Evolutionary conservation across 2,797 vertebrate genomes (phyloP).

Genomic region (Muscicapa comitata): DNA sequence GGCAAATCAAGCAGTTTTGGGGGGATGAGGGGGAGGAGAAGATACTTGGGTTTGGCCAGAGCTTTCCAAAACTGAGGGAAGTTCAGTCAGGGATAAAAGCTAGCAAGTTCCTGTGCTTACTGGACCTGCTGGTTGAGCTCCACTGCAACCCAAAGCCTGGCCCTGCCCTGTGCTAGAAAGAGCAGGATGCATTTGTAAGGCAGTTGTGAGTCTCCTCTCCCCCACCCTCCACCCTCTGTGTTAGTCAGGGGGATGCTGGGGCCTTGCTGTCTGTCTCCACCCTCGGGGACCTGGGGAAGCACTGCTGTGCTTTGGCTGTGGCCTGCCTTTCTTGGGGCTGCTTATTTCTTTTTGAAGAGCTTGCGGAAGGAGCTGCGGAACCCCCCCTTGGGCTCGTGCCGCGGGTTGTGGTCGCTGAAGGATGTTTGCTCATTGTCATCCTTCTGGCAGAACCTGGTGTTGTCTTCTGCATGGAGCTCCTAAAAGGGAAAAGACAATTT

Average conservation of each 20-base stretch:
- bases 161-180: constrained; percentile 31
- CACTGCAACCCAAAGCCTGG: background rate
- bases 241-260: constrained; percentile 25
- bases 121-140: constrained; percentile 33
- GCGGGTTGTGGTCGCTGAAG: constrained; percentile 89
- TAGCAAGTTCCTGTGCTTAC: constrained; percentile 43
- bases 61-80: background rate
- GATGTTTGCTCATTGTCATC: constrained; percentile 83
- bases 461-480: constrained; percentile 83
- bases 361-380: constrained; percentile 98
- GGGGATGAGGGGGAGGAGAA: constrained; percentile 30
- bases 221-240: constrained; percentile 35
- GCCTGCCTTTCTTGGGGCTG: constrained; percentile 68
- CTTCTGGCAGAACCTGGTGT: constrained; percentile 82
- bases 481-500: constrained; percentile 74
- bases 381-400: constrained; percentile 92
- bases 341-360: constrained; percentile 99
- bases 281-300: constrained; percentile 51
- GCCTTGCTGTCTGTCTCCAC: constrained; percentile 56
- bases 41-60: background rate
- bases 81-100: constrained; percentile 3
- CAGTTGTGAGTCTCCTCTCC: constrained; percentile 34
- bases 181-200: constrained; percentile 34
- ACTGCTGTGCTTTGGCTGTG: constrained; percentile 40
- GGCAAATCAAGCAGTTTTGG: background rate